Conservation (phyloP, 2,888 invertebrate species). For the Lamellibrachia columna region DNA sequence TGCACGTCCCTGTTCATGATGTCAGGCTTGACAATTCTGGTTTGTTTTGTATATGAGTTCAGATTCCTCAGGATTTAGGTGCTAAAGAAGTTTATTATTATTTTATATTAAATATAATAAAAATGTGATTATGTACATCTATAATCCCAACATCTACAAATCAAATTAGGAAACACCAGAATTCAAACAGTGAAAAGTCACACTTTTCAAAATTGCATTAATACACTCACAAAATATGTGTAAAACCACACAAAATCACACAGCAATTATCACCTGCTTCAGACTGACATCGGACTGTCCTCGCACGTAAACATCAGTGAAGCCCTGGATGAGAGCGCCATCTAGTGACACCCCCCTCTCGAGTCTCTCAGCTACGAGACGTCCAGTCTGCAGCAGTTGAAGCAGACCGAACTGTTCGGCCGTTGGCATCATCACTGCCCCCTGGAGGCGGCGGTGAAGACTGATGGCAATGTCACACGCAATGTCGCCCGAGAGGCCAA, state of each 20-base stretch:
- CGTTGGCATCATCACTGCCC: slow-evolving; percentile 38
- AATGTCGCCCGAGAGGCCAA: slow-evolving; percentile 46
- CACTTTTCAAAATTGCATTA: neutral
- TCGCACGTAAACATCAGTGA: slow-evolving; percentile 76
- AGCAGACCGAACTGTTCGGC: slow-evolving; percentile 73
- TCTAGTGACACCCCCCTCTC: slow-evolving; percentile 71
- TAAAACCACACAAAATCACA: neutral
- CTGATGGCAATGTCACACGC: slow-evolving; percentile 50
- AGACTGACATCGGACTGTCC: slow-evolving; percentile 64
- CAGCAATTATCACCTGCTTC: slow-evolving; percentile 20
- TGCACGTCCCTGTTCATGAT: too few relatives aligned
- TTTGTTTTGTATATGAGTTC: too few relatives aligned
- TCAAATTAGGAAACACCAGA: neutral
- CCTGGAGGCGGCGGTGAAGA: slow-evolving; percentile 42
- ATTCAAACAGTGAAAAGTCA: neutral
- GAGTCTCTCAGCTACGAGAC: slow-evolving; percentile 75
- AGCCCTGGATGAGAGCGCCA: slow-evolving; percentile 72
- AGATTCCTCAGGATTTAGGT: too few relatives aligned
- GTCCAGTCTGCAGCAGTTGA: slow-evolving; percentile 75
- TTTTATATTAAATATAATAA: neutral
- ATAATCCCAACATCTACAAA: neutral
- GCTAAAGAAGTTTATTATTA: too few relatives aligned
- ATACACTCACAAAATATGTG: neutral
- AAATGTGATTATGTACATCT: neutral
- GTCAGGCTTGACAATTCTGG: too few relatives aligned